Percentiles rank a stretch among this genome's conserved stretches.
Evolutionary conservation across 2,797 vertebrate genomes (phyloP).

Genomic region (Lithobates pipiens): DNA sequence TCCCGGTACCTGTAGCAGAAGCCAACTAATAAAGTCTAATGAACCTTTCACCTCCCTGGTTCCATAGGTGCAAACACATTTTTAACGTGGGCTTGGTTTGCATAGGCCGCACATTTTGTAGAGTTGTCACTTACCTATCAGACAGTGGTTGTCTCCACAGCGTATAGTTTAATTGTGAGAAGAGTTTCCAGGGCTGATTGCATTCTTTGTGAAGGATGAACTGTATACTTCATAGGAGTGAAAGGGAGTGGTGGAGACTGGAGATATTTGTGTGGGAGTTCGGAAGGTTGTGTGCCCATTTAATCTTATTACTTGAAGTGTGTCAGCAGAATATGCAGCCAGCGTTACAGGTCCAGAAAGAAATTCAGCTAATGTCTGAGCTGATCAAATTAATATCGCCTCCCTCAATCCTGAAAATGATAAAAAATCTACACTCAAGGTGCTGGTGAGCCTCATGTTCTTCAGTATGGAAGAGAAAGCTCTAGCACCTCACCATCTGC

Average conservation of each 20-base stretch:
- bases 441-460: no score
- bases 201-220: conserved; percentile 20
- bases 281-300: background rate
- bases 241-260: conserved; percentile 36
- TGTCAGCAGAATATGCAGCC: background rate
- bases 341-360: background rate
- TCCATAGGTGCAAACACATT: no score
- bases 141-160: background rate
- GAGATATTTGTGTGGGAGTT: conserved; percentile 46
- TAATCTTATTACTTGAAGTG: background rate
- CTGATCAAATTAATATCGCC: no score
- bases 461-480: no score
- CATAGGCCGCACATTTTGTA: no score
- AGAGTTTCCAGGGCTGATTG: background rate
- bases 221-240: conserved; percentile 23
- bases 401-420: no score
- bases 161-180: background rate
- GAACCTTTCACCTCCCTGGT: no score
- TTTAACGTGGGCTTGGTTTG: no score
- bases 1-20: no score
- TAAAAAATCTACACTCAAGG: no score
- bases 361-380: background rate
- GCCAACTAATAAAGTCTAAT: background rate
- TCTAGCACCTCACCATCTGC: no score
- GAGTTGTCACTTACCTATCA: background rate